Evolutionary conservation across 2,888 invertebrate genomes (phyloP).

Genomic region (Tuta absoluta): DNA sequence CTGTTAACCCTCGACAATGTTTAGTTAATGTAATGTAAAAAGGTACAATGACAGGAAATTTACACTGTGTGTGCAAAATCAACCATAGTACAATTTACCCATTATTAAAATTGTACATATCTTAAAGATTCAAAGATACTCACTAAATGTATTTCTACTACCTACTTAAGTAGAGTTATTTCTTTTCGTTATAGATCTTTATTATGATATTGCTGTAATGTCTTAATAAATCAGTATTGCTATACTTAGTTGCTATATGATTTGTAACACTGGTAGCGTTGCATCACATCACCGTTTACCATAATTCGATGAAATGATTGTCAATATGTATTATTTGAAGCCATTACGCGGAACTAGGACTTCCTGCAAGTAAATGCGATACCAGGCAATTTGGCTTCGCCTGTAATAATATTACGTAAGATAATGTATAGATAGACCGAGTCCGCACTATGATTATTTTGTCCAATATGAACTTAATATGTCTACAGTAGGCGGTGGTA

Average conservation of each 20-base stretch:
- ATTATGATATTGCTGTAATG: neutral
- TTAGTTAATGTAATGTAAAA: too few relatives aligned
- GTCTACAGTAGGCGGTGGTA: neutral
- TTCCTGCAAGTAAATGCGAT: conserved; percentile 30
- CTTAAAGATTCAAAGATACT: too few relatives aligned
- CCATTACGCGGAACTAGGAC: conserved; percentile 29
- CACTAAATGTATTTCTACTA: too few relatives aligned
- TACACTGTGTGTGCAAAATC: too few relatives aligned
- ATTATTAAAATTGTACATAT: too few relatives aligned
- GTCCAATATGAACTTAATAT: neutral
- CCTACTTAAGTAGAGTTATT: neutral
- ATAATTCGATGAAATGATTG: conserved; percentile 28
- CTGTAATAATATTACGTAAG: neutral
- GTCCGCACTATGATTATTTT: neutral
- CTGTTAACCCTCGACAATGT: too few relatives aligned
- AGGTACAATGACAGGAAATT: too few relatives aligned
- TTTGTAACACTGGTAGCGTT: conserved; percentile 17
- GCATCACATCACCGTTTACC: conserved; percentile 5
- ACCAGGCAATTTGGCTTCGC: conserved; percentile 30
- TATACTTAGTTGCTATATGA: conserved; percentile 9
- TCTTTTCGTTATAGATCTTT: neutral
- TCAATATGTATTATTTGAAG: conserved; percentile 28
- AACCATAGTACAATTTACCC: too few relatives aligned
- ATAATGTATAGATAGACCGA: neutral
- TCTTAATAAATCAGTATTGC: conserved; percentile 11